Base-by-base conservation (phyloP, 1,140 invertebrate species). In the Cardiocondyla obscurior region DNA sequence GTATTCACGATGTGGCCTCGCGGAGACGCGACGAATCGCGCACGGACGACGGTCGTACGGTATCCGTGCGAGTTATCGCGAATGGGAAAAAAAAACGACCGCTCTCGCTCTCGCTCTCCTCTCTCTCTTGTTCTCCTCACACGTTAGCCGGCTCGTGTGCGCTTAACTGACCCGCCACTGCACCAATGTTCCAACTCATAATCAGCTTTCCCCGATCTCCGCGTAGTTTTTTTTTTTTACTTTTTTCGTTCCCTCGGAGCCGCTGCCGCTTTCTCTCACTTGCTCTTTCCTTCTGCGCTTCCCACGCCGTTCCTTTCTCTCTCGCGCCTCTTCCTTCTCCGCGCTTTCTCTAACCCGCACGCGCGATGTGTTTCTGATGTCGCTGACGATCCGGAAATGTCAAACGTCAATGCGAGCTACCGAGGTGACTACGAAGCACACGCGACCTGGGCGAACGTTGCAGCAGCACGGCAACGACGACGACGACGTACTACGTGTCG, bases 401-500 rank as follows among this genome's bases (percentile, higher is more conserved):
- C 51, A 69, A 72, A 76, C 81, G 84, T 60, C 69, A 85, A 58
- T 72, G 83, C 81, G 81, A 88, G 85, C 79, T 88, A 82, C 51
- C n/a, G n/a, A n/a, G n/a, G n/a, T 69, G 25, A 85, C 64, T 60
- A 79, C 83, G 72, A 85, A 57, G 51, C 72, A 65, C 70, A 65
- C 72, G 65, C 86, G 84, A 83, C 55, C 55, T 73, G 70, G 33
- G 55, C 28, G 28, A 74, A 79, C 55, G 51, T 64, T 46, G 49
- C 36, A 57, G 62, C 79, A 81, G 73, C 81, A 74, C 79, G 55
- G 53, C 87, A 55, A 67, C 81, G 58, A 53, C 82, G 74, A 67
- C 55, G 74, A 33, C 89, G 84, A 85, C 89, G 86, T 87, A 90
- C 90, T 90, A 88, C 89, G 86, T 87, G 85, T 87, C 70, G 83